Evolutionary conservation across 2,888 invertebrate genomes (phyloP).

Genomic region (Anorthoa munda): DNA sequence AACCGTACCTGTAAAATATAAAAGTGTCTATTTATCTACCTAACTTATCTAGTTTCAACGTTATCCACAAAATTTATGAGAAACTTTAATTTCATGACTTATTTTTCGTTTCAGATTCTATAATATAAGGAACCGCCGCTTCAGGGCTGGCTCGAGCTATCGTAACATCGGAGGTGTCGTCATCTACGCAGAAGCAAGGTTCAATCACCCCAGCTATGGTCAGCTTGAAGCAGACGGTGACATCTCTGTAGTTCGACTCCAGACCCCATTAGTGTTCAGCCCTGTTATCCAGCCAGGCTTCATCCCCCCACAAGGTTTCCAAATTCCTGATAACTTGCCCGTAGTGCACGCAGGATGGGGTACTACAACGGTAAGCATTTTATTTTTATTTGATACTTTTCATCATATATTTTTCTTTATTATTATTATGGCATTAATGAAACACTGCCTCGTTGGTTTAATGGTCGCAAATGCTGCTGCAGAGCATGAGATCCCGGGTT

Average conservation of each 20-base stretch:
- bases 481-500: too few species aligned
- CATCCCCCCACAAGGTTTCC: slow-evolving; percentile 63
- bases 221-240: slow-evolving; percentile 71
- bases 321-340: slow-evolving; percentile 68
- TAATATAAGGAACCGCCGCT: slow-evolving; percentile 14
- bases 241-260: slow-evolving; percentile 72
- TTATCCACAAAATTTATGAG: too few species aligned
- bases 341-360: slow-evolving; percentile 80
- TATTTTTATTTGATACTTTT: too few species aligned
- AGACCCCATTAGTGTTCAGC: slow-evolving; percentile 60
- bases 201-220: slow-evolving; percentile 76
- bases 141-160: slow-evolving; percentile 75
- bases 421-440: too few species aligned
- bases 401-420: too few species aligned
- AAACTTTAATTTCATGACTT: too few species aligned
- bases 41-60: too few species aligned
- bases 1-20: too few species aligned
- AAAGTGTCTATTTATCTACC: too few species aligned
- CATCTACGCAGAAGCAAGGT: slow-evolving; percentile 52
- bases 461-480: too few species aligned
- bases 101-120: slow-evolving; percentile 1
- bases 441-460: too few species aligned
- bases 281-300: slow-evolving; percentile 65
- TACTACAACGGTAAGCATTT: slow-evolving; percentile 64
- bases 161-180: slow-evolving; percentile 77